phyloP scores from a whole-genome alignment of 2,888 invertebrate genomes.

The Cantharis nigra region DNA sequence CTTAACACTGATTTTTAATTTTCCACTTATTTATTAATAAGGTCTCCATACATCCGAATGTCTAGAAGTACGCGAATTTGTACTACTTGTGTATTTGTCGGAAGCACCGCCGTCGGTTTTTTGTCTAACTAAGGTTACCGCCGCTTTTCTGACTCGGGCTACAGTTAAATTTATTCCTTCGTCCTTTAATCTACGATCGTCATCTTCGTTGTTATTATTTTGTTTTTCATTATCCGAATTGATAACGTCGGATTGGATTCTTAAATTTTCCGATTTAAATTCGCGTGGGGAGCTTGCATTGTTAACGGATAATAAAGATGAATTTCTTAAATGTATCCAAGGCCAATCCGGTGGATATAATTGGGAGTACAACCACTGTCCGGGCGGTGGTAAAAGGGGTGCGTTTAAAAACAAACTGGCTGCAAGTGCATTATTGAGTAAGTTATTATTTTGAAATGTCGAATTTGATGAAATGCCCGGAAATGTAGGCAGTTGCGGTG shows the following conservation, averaged over 20 bases:
- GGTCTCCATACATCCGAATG: conserved; percentile 80
- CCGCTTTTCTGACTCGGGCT: conserved; percentile 48
- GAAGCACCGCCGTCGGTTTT: conserved; percentile 50
- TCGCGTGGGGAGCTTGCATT: conserved; percentile 39
- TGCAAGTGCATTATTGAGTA: conserved; percentile 64
- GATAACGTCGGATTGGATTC: conserved; percentile 32
- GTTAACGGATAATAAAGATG: conserved; percentile 34
- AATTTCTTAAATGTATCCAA: conserved; percentile 64
- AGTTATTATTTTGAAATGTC: conserved; percentile 49
- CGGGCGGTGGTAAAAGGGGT: conserved; percentile 74
- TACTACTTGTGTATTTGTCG: conserved; percentile 32
- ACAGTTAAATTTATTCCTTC: conserved; percentile 52
- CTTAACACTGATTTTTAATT: background rate
- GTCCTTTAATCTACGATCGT: conserved; percentile 33
- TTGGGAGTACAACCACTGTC: conserved; percentile 79
- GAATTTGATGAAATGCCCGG: conserved; percentile 51
- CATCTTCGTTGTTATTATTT: conserved; percentile 37
- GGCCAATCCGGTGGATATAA: conserved; percentile 73
- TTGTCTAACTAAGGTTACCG: conserved; percentile 52
- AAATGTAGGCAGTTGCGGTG: conserved; percentile 57
- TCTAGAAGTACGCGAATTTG: conserved; percentile 56
- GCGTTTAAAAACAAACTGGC: conserved; percentile 77
- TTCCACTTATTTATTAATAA: conserved; percentile 58
- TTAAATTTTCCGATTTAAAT: conserved; percentile 36
- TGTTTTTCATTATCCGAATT: conserved; percentile 25